These are phyloP conservation scores for Alitta virens DNA, from an alignment of 2,888 invertebrate genomes.

Conservation along the genomic window DNA sequence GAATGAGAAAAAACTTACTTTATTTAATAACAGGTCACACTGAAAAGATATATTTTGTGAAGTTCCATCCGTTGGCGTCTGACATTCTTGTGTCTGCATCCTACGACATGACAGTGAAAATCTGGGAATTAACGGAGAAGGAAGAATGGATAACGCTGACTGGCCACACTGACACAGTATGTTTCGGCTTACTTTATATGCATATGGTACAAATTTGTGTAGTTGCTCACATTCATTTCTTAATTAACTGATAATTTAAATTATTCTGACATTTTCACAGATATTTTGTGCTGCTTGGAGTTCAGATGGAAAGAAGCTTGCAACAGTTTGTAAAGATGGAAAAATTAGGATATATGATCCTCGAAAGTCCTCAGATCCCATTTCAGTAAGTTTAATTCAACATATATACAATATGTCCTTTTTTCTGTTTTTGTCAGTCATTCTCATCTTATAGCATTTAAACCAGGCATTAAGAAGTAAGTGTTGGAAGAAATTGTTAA, in stretches of 20 bases:
- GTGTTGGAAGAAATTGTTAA: too few species aligned
- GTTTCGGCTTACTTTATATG: not conserved
- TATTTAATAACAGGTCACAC: conserved; percentile 66
- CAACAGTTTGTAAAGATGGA: conserved; percentile 87
- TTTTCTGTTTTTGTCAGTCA: too few species aligned
- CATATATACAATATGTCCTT: too few species aligned
- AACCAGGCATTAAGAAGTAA: too few species aligned
- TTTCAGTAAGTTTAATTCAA: conserved; percentile 56
- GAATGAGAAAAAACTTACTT: too few species aligned
- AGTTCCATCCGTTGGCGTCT: conserved; percentile 82
- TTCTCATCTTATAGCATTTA: too few species aligned
- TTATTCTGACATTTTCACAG: conserved; percentile 47
- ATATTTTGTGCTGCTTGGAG: conserved; percentile 93
- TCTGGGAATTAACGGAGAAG: conserved; percentile 71
- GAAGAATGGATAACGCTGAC: conserved; percentile 64
- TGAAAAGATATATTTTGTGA: conserved; percentile 85
- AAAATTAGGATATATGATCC: conserved; percentile 82
- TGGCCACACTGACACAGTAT: conserved; percentile 27
- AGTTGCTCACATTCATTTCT: too few species aligned
- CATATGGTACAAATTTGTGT: not conserved
- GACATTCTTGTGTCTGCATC: conserved; percentile 85
- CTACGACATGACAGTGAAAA: conserved; percentile 82
- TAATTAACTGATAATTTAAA: not conserved
- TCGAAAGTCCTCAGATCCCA: conserved; percentile 66
- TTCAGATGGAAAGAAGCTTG: conserved; percentile 80